Percentiles rank a stretch among this genome's conserved stretches.
These are phyloP conservation scores for Idaea dimidiata DNA, from an alignment of 2,888 invertebrate species.

Conservation along the genomic window DNA sequence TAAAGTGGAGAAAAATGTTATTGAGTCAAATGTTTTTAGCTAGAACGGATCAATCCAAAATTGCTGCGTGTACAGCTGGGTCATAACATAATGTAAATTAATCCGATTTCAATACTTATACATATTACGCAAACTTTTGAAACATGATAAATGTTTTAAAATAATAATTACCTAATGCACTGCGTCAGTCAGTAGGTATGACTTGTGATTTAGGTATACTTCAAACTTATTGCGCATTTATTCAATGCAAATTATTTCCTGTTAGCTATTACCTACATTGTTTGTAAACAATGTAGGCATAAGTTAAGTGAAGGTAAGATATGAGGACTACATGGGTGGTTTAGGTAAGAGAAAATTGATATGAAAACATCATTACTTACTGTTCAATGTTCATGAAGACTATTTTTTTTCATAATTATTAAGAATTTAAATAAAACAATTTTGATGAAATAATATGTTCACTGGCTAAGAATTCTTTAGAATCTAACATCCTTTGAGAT, in stretches of 20 bases:
- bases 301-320: conserved; percentile 8
- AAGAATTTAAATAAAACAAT: neutral
- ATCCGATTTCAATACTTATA: neutral
- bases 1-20: too few relatives aligned
- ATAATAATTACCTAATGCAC: neutral
- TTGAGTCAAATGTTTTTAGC: too few relatives aligned
- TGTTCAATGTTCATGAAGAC: neutral
- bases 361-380: neutral
- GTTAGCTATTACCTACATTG: neutral
- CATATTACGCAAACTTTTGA: neutral
- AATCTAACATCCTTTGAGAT: neutral
- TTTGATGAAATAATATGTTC: neutral
- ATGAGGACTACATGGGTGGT: neutral
- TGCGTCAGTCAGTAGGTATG: neutral
- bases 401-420: neutral
- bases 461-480: conserved; percentile 27
- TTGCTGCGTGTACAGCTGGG: neutral
- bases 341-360: neutral
- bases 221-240: conserved; percentile 3
- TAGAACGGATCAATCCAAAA: too few relatives aligned
- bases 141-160: neutral
- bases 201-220: conserved; percentile 1
- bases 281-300: neutral
- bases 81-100: neutral
- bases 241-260: neutral